A percentile compares a stretch with the other conserved stretches of the same genome.
Conservation (phyloP, 2,797 vertebrate genomes). For the Chrosomus eos region DNA sequence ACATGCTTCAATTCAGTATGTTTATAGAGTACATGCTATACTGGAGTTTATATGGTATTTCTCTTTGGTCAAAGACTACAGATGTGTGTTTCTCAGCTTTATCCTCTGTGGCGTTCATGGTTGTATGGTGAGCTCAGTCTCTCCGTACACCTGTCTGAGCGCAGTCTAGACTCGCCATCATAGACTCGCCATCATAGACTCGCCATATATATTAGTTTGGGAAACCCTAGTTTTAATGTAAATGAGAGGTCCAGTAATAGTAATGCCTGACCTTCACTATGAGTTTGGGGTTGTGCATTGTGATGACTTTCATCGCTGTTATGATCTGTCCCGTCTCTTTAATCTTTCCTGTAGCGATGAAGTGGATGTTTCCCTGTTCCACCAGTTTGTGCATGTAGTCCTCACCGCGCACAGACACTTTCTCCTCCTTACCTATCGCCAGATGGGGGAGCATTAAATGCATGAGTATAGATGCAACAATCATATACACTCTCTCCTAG, state of each 20-base stretch:
- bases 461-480: neutral
- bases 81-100: neutral
- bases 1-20: neutral
- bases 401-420: slow-evolving; percentile 73
- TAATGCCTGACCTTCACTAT: slow-evolving; percentile 80
- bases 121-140: slow-evolving; percentile 66
- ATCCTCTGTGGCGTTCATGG: slow-evolving; percentile 13
- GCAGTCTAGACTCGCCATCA: slow-evolving; percentile 82
- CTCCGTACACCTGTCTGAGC: slow-evolving; percentile 83
- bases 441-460: slow-evolving; percentile 15
- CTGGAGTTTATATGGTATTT: neutral
- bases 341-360: slow-evolving; percentile 89
- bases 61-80: neutral
- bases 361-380: slow-evolving; percentile 92
- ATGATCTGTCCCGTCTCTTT: slow-evolving; percentile 85
- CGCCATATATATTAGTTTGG: too few species aligned
- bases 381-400: slow-evolving; percentile 87
- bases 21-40: neutral
- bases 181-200: too few species aligned
- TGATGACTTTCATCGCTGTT: slow-evolving; percentile 81
- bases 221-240: neutral
- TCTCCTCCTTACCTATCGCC: slow-evolving; percentile 73
- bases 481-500: neutral
- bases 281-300: slow-evolving; percentile 82
- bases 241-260: neutral